Evolutionary conservation across 1,140 invertebrate species (phyloP).

Genomic region (Drosophila chauvacae): DNA sequence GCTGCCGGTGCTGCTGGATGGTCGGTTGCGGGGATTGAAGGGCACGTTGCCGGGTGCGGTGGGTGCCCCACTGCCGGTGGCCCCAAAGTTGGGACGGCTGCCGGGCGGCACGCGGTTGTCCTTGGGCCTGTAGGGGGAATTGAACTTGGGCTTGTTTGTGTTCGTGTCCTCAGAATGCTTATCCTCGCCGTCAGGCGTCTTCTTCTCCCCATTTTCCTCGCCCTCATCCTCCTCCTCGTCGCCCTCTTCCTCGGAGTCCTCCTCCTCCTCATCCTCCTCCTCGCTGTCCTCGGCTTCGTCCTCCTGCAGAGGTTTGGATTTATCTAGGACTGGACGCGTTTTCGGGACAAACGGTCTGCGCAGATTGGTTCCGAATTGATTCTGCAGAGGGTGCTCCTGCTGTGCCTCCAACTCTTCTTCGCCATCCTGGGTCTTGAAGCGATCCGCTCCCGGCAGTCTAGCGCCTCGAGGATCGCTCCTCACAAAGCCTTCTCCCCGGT

Average conservation of each 20-base stretch:
- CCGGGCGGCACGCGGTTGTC: slow-evolving; percentile 72
- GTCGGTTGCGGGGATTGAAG: slow-evolving; percentile 63
- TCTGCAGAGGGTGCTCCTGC: slow-evolving; percentile 25
- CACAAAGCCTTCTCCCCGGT: slow-evolving; percentile 72
- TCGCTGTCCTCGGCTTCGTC: slow-evolving; percentile 36
- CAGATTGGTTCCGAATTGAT: slow-evolving; percentile 27
- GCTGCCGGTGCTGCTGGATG: slow-evolving; percentile 1
- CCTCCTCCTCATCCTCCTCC: slow-evolving; percentile 38
- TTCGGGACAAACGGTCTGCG: slow-evolving; percentile 59
- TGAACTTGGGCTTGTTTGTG: slow-evolving; percentile 32
- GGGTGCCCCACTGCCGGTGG: slow-evolving; percentile 33
- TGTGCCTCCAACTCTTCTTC: slow-evolving; percentile 74
- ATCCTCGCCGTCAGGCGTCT: slow-evolving; percentile 5
- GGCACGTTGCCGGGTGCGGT: slow-evolving; percentile 57
- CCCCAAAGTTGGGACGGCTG: slow-evolving; percentile 47
- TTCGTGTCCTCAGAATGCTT: slow-evolving; percentile 1
- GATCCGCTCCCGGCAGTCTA: slow-evolving; percentile 60
- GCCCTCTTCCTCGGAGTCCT: slow-evolving; percentile 44
- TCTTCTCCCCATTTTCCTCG: slow-evolving; percentile 18
- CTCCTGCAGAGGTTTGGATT: neutral
- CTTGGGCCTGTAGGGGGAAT: slow-evolving; percentile 53
- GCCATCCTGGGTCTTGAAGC: slow-evolving; percentile 80
- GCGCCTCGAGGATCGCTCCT: slow-evolving; percentile 67
- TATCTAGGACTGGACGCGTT: slow-evolving; percentile 4
- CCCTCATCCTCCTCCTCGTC: slow-evolving; percentile 45